phyloP scores from a whole-genome alignment of 2,113 vertebrate genomes.

The Thymallus thymallus region DNA sequence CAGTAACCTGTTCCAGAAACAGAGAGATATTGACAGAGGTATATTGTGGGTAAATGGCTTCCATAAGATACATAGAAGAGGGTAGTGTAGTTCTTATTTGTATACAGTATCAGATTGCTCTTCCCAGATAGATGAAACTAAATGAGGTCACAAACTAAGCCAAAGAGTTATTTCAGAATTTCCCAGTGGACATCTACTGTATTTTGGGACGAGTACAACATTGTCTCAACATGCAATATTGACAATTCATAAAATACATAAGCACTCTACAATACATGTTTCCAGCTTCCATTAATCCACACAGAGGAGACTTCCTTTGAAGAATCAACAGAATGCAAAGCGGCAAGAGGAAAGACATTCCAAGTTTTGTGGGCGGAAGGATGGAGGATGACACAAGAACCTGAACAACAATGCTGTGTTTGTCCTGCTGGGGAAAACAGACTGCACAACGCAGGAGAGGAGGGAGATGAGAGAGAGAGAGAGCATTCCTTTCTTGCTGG shows the following conservation, averaged over 20 bases:
- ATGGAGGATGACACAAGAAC: conserved; percentile 18
- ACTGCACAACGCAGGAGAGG: conserved; percentile 20
- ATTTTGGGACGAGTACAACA: conserved; percentile 21
- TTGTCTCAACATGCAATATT: conserved; percentile 6
- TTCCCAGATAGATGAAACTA: too few relatives aligned
- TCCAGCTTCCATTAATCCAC: conserved; percentile 29
- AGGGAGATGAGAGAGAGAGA: conserved; percentile 1
- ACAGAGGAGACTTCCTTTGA: conserved; percentile 39
- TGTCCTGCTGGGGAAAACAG: conserved; percentile 32
- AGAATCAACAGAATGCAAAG: conserved; percentile 37
- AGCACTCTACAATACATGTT: neutral
- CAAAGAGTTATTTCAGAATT: too few relatives aligned
- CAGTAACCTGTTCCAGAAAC: conserved; percentile 80
- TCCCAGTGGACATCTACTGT: too few relatives aligned
- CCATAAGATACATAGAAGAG: neutral
- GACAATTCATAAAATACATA: neutral
- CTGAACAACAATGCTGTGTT: conserved; percentile 44
- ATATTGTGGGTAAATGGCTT: conserved; percentile 13
- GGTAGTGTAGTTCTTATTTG: neutral
- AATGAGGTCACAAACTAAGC: too few relatives aligned
- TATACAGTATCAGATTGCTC: too few relatives aligned
- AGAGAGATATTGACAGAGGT: conserved; percentile 16
- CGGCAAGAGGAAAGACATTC: conserved; percentile 11
- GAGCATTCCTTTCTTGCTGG: too few relatives aligned
- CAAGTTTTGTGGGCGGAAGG: conserved; percentile 33